Evolutionary conservation across 2,888 invertebrate genomes (phyloP), one percentile per base, ranked within the genome.

Genomic region (Furcula furcula): DNA sequence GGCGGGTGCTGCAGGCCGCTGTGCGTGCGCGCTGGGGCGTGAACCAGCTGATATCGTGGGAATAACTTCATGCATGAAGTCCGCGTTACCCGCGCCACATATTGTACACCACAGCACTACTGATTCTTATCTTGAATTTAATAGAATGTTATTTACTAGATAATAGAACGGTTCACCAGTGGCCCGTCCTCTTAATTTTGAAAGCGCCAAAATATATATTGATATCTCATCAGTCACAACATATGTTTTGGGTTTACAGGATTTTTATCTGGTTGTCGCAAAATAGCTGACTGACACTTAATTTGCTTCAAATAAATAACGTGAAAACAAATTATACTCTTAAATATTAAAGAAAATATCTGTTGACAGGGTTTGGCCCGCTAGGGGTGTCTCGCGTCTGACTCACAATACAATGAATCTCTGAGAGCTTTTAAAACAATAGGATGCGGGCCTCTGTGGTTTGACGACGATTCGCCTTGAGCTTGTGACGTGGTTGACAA

Each of bases 11-110:
- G 58, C 71, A 65, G 66, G 61, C 68, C 54, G 74, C 48, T 76
- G 71, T 64, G 50, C 65, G 55, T 54, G 67, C 58, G 75, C 78
- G 69, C 69, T 70, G 76, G 60, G 63, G 77, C 85, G 76, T 81
- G 65, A 76, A 75, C 78, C 76, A 80, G 76, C 79, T 81, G 82
- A 83, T 82, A 72, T 66, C 80, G 86, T 86, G 85, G 79, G 85
- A 85, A 84, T 61, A 65, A 70, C 73, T 70, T 72, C 69, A 68
- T 71, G 65, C 63, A 61, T 68, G 59, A 65, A 68, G 16, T 33
- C 29, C 15, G 29, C 32, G 31, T 44, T 29, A 28, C 32, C 16
- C 35, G 31, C 34, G 36, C 37, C 36, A 36, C 31, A 31, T 42
- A 42, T 35, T 33, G 47, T 40, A 40, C 51, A 41, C 22, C 21